phyloP scores from a whole-genome alignment of 2,797 vertebrate species.

The Ctenopoma kingsleyae region DNA sequence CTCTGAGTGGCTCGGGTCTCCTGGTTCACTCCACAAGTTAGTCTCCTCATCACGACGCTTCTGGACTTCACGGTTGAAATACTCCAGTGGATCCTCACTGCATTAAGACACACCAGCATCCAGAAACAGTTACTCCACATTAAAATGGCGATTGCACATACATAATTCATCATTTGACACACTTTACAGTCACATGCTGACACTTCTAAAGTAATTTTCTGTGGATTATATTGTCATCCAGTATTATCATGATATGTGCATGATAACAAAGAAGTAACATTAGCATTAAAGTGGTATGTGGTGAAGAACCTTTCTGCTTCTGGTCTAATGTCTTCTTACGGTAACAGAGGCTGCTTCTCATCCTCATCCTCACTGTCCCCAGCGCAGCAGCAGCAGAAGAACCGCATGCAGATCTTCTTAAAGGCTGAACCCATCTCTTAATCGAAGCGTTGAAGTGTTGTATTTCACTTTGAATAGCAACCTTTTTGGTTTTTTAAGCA shows the following conservation, averaged over 20 bases:
- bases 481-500: slow-evolving; percentile 11
- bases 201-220: not conserved
- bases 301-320: not conserved
- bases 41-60: slow-evolving; percentile 86
- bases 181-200: not conserved
- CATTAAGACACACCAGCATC: slow-evolving; percentile 23
- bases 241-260: not conserved
- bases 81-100: slow-evolving; percentile 85
- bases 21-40: slow-evolving; percentile 88
- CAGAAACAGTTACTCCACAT: not conserved
- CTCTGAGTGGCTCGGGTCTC: slow-evolving; percentile 87
- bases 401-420: slow-evolving; percentile 67
- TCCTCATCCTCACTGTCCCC: slow-evolving; percentile 70
- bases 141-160: not conserved
- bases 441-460: not conserved
- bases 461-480: not conserved
- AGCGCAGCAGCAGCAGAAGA: slow-evolving; percentile 83
- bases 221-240: not conserved
- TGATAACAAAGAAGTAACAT: not conserved
- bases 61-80: slow-evolving; percentile 87
- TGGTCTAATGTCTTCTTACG: slow-evolving; percentile 67
- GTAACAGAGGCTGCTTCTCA: slow-evolving; percentile 83
- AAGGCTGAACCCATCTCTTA: slow-evolving; percentile 76
- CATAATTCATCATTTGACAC: not conserved
- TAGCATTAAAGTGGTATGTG: not conserved